Base-by-base conservation (phyloP, 2,113 vertebrate genomes). In the Prolemur simus region DNA sequence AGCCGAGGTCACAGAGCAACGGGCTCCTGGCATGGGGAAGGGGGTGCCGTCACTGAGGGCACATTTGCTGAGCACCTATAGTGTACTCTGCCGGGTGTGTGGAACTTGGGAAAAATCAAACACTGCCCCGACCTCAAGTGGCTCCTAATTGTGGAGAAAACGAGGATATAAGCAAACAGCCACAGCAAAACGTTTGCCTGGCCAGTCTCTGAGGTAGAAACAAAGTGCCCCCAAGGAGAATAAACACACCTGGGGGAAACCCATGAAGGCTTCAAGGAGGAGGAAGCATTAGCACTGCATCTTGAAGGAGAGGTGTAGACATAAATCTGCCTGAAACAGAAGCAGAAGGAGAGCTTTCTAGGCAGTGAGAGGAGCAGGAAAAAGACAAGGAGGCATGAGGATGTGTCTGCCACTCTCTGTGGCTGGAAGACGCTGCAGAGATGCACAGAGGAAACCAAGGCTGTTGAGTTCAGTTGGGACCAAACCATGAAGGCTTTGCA, bases 1-100 rank as follows among this genome's bases (percentile, higher is more conserved):
- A 42, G 18, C 27, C 8, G 2, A 12, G 20, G 29, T 49, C 32
- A 11, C 18, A 27, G 39, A 21, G 2, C 29, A n/a, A 12, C 3
- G 5, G 25, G 58, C 10, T 63, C n/a, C 54, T 47, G 25, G 87
- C 23, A 5, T 0, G 5, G 32, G 32, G 14, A 2, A 0, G 0
- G 47, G 25, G 4, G 27, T 49, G 17, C 64, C 34, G 5, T 73
- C 1, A 2, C n/a, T 6, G 3, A 74, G 39, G 45, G 86, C 77
- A 12, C 49, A 29, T 82, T 74, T 37, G 29, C 34, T 29, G 45
- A 92, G 27, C 34, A 10, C 10, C 29, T 82, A 6, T 2, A 32
- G 18, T 58, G 9, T 39, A 17, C 47, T 37, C 4, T 60, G 4
- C 34, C 71, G 63, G 29, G 21, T 32, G 21, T 8, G 23, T 0